Evolutionary conservation across 2,888 invertebrate species (phyloP).

Genomic region (Adineta ricciae): DNA sequence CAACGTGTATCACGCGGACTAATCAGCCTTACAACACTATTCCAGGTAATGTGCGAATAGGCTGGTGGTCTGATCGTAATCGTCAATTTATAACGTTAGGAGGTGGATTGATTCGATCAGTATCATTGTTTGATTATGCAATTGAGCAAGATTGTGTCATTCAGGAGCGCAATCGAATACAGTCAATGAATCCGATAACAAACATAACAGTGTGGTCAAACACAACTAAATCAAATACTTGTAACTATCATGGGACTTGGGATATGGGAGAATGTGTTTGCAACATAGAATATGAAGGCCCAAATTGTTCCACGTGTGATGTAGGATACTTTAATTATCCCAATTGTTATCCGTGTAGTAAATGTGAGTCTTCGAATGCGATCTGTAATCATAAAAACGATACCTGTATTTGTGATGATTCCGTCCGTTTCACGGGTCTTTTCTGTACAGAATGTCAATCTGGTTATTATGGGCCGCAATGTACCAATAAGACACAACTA

Average conservation of each 20-base stretch:
- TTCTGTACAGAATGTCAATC: not conserved
- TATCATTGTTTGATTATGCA: not conserved
- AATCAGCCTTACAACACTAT: not conserved
- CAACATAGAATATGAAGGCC: too few species aligned
- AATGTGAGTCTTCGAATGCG: not conserved
- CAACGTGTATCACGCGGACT: not conserved
- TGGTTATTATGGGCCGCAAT: not conserved
- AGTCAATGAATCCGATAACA: too few species aligned
- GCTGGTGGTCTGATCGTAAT: not conserved
- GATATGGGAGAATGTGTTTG: not conserved
- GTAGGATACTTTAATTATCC: not conserved
- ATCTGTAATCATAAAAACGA: not conserved
- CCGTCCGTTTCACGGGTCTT: not conserved
- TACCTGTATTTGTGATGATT: not conserved
- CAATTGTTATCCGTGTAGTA: not conserved
- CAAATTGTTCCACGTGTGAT: not conserved
- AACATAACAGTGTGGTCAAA: too few species aligned
- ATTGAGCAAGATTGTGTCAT: not conserved
- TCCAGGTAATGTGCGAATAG: not conserved
- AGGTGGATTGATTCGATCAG: not conserved
- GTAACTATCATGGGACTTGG: too few species aligned
- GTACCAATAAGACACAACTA: not conserved
- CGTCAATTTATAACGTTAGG: not conserved
- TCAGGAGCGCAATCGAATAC: not conserved
- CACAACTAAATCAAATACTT: too few species aligned